Evolutionary conservation across 2,113 vertebrate genomes (phyloP).

Genomic region (Plecotus auritus): DNA sequence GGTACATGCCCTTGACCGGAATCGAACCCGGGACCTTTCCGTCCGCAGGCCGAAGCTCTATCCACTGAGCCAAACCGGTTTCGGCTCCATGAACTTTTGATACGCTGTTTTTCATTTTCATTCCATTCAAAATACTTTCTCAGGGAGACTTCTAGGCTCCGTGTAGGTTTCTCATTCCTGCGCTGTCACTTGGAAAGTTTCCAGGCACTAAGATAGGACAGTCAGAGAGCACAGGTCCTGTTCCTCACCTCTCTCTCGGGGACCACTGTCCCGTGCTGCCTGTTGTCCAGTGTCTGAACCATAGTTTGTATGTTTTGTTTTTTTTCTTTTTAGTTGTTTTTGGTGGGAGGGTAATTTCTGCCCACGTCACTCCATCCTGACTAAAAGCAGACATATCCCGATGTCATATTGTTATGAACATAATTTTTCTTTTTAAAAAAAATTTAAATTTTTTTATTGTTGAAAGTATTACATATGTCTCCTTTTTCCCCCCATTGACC

Average conservation of each 20-base stretch:
- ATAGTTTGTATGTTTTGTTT: background rate
- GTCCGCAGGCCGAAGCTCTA: no score
- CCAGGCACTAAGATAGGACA: background rate
- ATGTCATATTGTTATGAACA: background rate
- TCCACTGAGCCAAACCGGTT: no score
- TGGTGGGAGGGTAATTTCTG: background rate
- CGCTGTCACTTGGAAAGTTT: background rate
- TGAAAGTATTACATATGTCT: no score
- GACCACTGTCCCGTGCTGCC: background rate
- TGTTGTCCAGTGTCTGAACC: background rate
- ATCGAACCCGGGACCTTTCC: no score
- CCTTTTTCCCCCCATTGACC: no score
- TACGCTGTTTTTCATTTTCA: background rate
- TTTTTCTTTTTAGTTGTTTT: conserved; percentile 15
- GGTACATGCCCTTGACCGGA: no score
- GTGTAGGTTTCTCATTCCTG: background rate
- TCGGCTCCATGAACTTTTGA: no score
- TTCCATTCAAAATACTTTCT: background rate
- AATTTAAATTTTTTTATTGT: no score
- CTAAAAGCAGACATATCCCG: background rate
- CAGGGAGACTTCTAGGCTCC: background rate
- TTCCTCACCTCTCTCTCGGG: background rate
- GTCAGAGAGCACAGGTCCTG: background rate
- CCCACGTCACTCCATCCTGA: background rate
- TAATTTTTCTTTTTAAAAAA: background rate